phyloP scores from a whole-genome alignment of 1,140 invertebrate genomes.

The Temnothorax nylanderi region DNA sequence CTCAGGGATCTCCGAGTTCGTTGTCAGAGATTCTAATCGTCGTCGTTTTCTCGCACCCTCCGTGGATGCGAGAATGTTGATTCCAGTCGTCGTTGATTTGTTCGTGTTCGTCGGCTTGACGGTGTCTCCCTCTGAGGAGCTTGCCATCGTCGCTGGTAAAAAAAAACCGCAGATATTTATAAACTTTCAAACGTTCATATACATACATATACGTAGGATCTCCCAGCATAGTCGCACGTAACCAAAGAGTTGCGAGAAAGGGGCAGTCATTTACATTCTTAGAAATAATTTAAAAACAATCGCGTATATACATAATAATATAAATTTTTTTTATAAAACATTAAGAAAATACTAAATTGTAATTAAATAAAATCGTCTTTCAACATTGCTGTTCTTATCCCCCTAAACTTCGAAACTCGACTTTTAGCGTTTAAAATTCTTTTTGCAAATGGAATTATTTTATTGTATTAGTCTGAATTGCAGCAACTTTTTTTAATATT shows the following conservation, averaged over 20 bases:
- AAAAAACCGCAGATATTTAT: slow-evolving; percentile 45
- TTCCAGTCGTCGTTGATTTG: slow-evolving; percentile 69
- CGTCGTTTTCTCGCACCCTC: slow-evolving; percentile 75
- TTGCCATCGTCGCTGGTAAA: slow-evolving; percentile 74
- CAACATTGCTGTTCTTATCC: background rate
- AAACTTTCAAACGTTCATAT: slow-evolving; percentile 9
- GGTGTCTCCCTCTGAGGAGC: slow-evolving; percentile 79
- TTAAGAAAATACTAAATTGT: background rate
- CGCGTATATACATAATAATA: background rate
- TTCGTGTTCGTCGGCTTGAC: slow-evolving; percentile 78
- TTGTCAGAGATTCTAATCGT: slow-evolving; percentile 69
- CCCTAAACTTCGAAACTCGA: background rate
- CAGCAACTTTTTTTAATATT: background rate
- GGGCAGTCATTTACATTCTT: background rate
- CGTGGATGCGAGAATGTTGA: slow-evolving; percentile 13
- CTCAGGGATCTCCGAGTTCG: slow-evolving; percentile 74
- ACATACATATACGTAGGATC: background rate
- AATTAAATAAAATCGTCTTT: background rate
- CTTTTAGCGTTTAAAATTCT: background rate
- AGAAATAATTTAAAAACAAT: background rate
- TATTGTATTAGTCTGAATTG: background rate
- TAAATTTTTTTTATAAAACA: background rate
- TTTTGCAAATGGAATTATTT: background rate
- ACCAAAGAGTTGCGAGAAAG: background rate
- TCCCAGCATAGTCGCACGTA: background rate